Percentiles rank a stretch among this genome's conserved stretches.
Conservation (phyloP, 92 coral and sea anemone genomes). For the Epizoanthus ramosus region DNA sequence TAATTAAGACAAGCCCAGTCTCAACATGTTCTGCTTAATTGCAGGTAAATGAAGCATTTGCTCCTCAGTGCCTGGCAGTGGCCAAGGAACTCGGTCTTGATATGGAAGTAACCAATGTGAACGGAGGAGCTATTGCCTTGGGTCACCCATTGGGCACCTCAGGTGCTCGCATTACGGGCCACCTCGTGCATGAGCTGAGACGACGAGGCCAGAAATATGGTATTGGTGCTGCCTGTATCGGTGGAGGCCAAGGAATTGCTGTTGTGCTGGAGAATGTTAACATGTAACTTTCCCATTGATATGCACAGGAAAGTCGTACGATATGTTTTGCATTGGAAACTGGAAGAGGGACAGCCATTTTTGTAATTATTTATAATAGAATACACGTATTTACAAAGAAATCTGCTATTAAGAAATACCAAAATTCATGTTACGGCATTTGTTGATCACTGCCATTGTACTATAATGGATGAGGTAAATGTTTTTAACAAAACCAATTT, state of each 20-base stretch:
- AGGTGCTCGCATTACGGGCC: constrained; percentile 93
- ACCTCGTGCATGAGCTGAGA: constrained; percentile 86
- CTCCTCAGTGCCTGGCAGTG: constrained; percentile 93
- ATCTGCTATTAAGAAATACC: no score
- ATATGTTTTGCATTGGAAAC: background rate
- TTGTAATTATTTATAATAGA: background rate
- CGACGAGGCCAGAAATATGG: constrained; percentile 81
- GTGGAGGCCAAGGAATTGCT: constrained; percentile 98
- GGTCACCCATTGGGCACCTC: constrained; percentile 98
- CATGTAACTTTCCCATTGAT: constrained; percentile 9
- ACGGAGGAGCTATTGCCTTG: constrained; percentile 96
- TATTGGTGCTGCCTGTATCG: constrained; percentile 95
- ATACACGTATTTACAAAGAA: background rate
- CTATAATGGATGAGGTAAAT: no score
- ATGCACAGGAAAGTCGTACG: background rate
- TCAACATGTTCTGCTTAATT: background rate
- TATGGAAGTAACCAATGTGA: constrained; percentile 80
- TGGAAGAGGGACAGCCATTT: background rate
- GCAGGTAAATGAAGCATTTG: constrained; percentile 98
- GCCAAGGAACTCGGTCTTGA: constrained; percentile 87
- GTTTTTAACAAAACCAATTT: no score
- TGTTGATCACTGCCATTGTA: no score
- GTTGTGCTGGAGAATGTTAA: constrained; percentile 81
- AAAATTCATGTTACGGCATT: no score
- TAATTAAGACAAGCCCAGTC: background rate